A percentile compares a stretch with the other conserved stretches of the same genome.
These are phyloP conservation scores for Perithous albicinctus DNA, from an alignment of 2,888 invertebrate genomes.

Conservation along the genomic window DNA sequence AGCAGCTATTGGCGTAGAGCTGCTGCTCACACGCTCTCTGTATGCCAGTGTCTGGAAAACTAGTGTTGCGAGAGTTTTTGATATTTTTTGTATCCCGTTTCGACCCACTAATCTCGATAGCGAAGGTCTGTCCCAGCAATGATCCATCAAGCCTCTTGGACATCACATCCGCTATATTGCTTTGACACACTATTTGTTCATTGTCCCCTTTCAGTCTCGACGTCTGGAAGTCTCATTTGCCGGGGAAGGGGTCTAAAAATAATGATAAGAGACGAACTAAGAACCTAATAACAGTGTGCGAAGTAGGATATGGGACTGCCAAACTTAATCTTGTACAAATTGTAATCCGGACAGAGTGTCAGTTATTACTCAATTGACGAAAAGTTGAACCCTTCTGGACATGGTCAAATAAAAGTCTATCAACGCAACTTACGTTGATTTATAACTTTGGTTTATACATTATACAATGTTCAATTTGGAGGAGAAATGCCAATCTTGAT, in stretches of 20 bases:
- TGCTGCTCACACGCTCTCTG: conserved; percentile 15
- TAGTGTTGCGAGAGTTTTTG: conserved; percentile 9
- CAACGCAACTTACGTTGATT: not conserved
- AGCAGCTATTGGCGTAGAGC: conserved; percentile 33
- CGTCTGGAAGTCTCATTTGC: conserved; percentile 6
- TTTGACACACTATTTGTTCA: conserved; percentile 2
- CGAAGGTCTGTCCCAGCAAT: conserved; percentile 29
- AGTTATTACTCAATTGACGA: not conserved
- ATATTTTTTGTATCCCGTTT: conserved; percentile 20
- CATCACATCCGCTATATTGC: not conserved
- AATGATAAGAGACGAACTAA: conserved; percentile 23
- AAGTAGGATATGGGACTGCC: not conserved
- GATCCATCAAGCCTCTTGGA: conserved; percentile 24
- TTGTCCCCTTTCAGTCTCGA: conserved; percentile 15
- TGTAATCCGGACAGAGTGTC: not conserved
- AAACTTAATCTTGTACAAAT: not conserved
- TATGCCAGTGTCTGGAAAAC: conserved; percentile 6
- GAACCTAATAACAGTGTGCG: not conserved
- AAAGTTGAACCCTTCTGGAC: not conserved
- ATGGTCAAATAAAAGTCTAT: not conserved
- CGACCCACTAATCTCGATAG: conserved; percentile 44
- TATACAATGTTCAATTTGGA: too few relatives aligned
- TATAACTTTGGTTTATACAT: too few relatives aligned
- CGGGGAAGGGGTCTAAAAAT: not conserved
- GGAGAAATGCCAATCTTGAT: too few relatives aligned